phyloP scores from a whole-genome alignment of 1,140 invertebrate species.

The Euborellia annulipes region DNA sequence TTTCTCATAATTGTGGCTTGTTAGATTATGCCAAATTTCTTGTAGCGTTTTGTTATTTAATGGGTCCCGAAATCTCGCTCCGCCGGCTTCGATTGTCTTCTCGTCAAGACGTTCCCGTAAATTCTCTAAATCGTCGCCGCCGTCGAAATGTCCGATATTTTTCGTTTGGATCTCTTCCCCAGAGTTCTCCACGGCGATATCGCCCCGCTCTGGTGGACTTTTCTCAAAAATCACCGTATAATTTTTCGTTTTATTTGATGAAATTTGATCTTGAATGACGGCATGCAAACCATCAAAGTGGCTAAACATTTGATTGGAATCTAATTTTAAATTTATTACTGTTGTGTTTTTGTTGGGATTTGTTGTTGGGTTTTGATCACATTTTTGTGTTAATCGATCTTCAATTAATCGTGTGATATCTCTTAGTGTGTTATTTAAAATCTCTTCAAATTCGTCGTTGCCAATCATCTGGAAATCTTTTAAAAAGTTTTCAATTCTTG shows the following conservation, averaged over 20 bases:
- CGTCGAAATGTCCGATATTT: too few species aligned
- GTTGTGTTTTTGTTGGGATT: background rate
- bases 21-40: too few species aligned
- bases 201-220: background rate
- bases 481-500: conserved; percentile 1
- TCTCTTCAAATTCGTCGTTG: background rate
- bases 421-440: background rate
- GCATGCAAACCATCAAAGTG: too few species aligned
- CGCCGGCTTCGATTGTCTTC: too few species aligned
- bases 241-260: too few species aligned
- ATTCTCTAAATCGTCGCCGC: too few species aligned
- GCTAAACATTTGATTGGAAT: background rate
- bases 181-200: too few species aligned
- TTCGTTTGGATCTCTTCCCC: too few species aligned
- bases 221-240: conserved; percentile 1
- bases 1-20: too few species aligned
- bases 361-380: conserved; percentile 2
- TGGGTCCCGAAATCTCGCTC: too few species aligned
- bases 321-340: background rate
- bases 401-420: background rate
- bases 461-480: background rate
- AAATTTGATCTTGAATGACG: background rate
- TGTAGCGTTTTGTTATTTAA: too few species aligned
- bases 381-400: background rate
- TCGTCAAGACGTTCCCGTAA: too few species aligned